phyloP scores from a whole-genome alignment of 2,797 vertebrate species.

The Lutjanus argentimaculatus region DNA sequence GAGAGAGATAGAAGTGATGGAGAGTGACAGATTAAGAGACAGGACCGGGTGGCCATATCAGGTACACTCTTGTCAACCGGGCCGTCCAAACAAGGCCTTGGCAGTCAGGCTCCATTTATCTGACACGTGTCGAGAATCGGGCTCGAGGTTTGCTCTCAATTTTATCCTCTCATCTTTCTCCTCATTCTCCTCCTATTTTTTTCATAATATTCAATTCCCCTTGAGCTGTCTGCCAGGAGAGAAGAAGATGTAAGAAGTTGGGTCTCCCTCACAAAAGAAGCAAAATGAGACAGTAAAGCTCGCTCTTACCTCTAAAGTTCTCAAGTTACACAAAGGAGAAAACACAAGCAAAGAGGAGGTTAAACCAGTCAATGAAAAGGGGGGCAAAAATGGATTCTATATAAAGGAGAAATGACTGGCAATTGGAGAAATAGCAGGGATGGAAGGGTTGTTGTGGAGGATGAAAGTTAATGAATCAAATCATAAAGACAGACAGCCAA shows the following conservation, averaged over 20 bases:
- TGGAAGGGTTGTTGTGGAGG: background rate
- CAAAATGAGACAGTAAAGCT: background rate
- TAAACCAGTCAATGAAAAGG: background rate
- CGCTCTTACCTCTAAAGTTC: background rate
- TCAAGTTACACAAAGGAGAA: slow-evolving; percentile 3
- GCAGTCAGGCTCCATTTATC: slow-evolving; percentile 45
- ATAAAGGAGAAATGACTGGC: background rate
- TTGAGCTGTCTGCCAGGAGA: slow-evolving; percentile 16
- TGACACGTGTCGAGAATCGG: slow-evolving; percentile 32
- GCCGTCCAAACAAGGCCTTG: slow-evolving; percentile 10
- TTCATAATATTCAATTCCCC: slow-evolving; percentile 18
- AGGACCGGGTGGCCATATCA: background rate
- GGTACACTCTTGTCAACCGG: slow-evolving; percentile 8
- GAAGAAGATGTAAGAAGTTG: background rate
- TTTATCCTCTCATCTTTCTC: slow-evolving; percentile 14
- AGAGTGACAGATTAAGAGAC: slow-evolving; percentile 32
- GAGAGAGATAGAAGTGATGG: slow-evolving; percentile 15
- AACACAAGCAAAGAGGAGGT: background rate
- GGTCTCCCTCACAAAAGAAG: slow-evolving; percentile 1
- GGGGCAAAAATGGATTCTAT: background rate
- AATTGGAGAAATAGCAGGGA: background rate
- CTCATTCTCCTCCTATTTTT: background rate
- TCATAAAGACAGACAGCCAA: slow-evolving; percentile 1
- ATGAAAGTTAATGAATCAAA: slow-evolving; percentile 10
- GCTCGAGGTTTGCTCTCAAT: slow-evolving; percentile 9